Conservation (phyloP, 2,797 vertebrate species). For the Paramormyrops hopkinsi region DNA sequence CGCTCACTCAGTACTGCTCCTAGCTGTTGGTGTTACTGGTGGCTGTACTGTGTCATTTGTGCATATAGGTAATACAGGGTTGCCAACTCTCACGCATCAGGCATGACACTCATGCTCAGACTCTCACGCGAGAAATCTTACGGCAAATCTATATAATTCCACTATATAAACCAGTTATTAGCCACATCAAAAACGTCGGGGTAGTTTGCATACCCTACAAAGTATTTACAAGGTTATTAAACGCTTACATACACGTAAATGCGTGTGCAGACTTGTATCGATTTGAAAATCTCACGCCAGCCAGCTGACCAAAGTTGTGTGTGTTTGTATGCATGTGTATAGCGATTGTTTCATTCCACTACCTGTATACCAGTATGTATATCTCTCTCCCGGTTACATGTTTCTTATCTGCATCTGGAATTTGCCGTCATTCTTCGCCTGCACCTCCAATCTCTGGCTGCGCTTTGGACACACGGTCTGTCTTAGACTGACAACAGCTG, state of each 20-base stretch:
- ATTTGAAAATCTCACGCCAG: not conserved
- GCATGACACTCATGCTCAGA: not conserved
- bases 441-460: not conserved
- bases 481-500: constrained; percentile 50
- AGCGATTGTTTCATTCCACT: not conserved
- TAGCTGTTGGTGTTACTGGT: not conserved
- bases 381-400: not conserved
- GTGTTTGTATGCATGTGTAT: not conserved
- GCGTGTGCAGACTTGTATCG: not conserved
- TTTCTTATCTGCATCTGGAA: not conserved
- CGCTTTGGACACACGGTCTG: not conserved
- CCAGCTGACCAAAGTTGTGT: not conserved
- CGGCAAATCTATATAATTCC: not conserved
- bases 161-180: not conserved
- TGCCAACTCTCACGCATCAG: not conserved
- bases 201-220: not conserved
- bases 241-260: not conserved
- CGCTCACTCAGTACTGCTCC: not conserved
- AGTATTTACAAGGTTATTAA: not conserved
- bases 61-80: not conserved
- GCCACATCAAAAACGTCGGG: not conserved
- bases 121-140: not conserved
- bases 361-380: not conserved
- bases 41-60: not conserved
- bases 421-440: not conserved